These are phyloP conservation scores for Drosophila meridionalis DNA, from an alignment of 2,888 invertebrate species.

Conservation along the genomic window DNA sequence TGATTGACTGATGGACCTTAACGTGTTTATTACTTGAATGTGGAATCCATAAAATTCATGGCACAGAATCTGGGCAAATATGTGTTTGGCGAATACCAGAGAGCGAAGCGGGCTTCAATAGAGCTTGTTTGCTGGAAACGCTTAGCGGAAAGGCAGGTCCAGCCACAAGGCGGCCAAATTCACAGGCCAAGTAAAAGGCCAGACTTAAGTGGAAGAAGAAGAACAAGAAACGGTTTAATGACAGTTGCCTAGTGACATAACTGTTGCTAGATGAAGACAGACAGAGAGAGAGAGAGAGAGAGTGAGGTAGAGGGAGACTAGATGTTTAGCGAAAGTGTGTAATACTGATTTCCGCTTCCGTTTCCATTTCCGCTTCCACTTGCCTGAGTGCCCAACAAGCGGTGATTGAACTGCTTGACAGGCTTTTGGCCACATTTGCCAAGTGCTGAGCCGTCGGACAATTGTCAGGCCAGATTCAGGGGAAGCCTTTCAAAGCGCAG, in stretches of 20 bases:
- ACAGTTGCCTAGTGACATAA: background rate
- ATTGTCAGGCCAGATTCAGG: slow-evolving; percentile 1
- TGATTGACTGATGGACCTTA: slow-evolving; percentile 5
- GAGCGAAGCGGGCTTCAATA: background rate
- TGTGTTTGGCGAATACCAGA: background rate
- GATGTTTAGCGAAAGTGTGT: slow-evolving; percentile 8
- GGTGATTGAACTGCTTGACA: slow-evolving; percentile 8
- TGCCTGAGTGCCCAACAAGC: slow-evolving; percentile 5
- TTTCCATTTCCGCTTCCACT: slow-evolving; percentile 2
- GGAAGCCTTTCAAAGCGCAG: background rate
- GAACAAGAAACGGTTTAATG: background rate
- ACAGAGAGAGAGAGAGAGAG: background rate
- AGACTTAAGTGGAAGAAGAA: background rate
- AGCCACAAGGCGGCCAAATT: background rate
- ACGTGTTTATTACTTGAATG: slow-evolving; percentile 3
- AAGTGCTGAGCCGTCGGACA: background rate
- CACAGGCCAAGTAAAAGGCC: background rate
- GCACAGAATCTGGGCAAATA: background rate
- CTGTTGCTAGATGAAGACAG: background rate
- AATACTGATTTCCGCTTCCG: slow-evolving; percentile 16
- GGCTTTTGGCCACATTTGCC: slow-evolving; percentile 17
- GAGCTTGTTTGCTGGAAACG: background rate
- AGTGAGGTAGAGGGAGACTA: background rate
- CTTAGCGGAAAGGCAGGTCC: background rate
- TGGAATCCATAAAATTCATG: background rate